phyloP scores from a whole-genome alignment of 2,797 vertebrate species.

The Cichlasoma orientale region DNA sequence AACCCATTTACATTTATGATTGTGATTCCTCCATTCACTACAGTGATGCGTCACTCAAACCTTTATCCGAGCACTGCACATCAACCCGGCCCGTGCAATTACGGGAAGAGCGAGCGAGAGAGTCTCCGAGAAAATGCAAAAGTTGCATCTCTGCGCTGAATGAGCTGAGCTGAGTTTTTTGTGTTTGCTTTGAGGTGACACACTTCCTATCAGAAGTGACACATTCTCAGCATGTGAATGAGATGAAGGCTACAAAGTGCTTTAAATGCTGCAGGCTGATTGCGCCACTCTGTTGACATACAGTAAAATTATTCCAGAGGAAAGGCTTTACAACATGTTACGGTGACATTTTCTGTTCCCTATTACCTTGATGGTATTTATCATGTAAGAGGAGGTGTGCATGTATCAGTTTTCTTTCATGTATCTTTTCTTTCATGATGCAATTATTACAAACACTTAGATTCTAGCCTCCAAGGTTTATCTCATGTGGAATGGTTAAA shows the following conservation, averaged over 20 bases:
- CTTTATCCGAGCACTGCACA: background rate
- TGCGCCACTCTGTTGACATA: slow-evolving; percentile 14
- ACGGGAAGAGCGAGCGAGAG: background rate
- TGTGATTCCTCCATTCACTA: background rate
- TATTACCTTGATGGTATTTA: slow-evolving; percentile 24
- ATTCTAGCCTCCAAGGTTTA: background rate
- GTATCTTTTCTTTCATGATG: background rate
- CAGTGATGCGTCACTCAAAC: background rate
- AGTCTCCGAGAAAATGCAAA: background rate
- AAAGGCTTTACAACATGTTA: slow-evolving; percentile 15
- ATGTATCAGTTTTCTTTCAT: background rate
- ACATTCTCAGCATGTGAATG: slow-evolving; percentile 26
- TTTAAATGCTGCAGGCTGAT: slow-evolving; percentile 30
- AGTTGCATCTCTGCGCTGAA: background rate
- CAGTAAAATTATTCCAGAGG: slow-evolving; percentile 13
- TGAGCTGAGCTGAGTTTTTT: background rate
- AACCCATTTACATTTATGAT: background rate
- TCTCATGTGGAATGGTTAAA: background rate
- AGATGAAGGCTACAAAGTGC: slow-evolving; percentile 23
- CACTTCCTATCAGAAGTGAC: slow-evolving; percentile 26
- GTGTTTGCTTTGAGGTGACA: slow-evolving; percentile 21
- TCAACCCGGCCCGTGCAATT: background rate
- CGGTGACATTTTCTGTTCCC: background rate
- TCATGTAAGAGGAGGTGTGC: background rate
- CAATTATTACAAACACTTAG: background rate